A percentile compares a stretch with the other conserved stretches of the same genome.
Conservation (phyloP, 2,797 vertebrate species). For the Babyrousa celebensis region DNA sequence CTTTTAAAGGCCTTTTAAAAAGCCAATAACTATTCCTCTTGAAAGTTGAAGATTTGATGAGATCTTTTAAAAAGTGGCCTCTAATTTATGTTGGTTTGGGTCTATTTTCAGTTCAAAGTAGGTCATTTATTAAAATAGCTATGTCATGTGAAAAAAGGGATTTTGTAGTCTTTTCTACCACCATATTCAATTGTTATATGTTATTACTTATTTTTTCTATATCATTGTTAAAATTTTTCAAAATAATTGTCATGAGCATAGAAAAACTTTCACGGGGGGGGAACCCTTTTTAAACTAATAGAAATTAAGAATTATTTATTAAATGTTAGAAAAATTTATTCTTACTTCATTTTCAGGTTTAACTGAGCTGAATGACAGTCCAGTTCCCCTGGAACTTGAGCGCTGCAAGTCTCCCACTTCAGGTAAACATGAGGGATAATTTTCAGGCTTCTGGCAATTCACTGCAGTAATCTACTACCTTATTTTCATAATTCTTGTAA, state of each 20-base stretch:
- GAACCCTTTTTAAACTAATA: background rate
- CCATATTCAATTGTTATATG: conserved; percentile 58
- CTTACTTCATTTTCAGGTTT: conserved; percentile 93
- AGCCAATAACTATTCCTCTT: conserved; percentile 48
- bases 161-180: conserved; percentile 23
- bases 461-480: conserved; percentile 78
- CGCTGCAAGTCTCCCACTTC: conserved; percentile 99
- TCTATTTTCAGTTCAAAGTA: conserved; percentile 51
- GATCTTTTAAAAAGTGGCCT: background rate
- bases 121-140: conserved; percentile 56
- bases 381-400: conserved; percentile 97
- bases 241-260: conserved; percentile 56
- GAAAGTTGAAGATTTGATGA: background rate
- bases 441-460: conserved; percentile 85
- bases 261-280: conserved; percentile 61
- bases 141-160: conserved; percentile 62
- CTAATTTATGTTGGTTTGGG: conserved; percentile 57
- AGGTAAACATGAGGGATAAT: conserved; percentile 93
- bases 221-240: conserved; percentile 60
- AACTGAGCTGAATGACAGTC: conserved; percentile 98
- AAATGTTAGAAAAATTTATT: conserved; percentile 85
- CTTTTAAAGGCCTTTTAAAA: conserved; percentile 63
- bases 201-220: conserved; percentile 48
- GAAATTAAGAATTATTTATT: conserved; percentile 47
- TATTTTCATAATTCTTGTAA: conserved; percentile 85